phyloP scores from a whole-genome alignment of 2,113 vertebrate genomes.

The Uria lomvia region DNA sequence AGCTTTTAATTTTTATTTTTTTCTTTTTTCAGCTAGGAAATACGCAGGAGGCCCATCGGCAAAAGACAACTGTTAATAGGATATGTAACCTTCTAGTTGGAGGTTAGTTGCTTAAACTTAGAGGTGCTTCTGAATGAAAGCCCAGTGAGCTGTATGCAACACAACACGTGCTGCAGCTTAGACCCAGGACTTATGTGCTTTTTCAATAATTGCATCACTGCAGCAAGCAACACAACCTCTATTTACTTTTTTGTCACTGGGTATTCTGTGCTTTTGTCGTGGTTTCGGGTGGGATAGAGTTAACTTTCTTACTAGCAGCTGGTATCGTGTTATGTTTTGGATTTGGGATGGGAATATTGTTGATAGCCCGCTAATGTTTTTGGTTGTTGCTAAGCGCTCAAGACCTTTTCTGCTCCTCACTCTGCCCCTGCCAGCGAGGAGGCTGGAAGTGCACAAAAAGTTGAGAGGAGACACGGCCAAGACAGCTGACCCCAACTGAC shows the following conservation, averaged over 20 bases:
- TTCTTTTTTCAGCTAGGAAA: background rate
- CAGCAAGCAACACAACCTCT: background rate
- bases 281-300: no score
- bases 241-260: background rate
- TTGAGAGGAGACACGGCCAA: no score
- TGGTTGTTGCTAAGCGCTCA: no score
- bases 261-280: background rate
- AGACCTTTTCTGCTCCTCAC: no score
- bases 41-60: background rate
- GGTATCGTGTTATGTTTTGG: no score
- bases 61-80: background rate
- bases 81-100: background rate
- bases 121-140: background rate
- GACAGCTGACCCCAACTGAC: no score
- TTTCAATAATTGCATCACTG: background rate
- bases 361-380: no score
- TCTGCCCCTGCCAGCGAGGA: no score
- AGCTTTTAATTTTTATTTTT: background rate
- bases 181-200: background rate
- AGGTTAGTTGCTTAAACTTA: background rate
- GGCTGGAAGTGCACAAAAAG: no score
- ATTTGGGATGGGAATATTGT: no score
- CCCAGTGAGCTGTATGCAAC: background rate
- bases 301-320: no score
- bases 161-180: accelerated